Percentiles rank a stretch among this genome's conserved stretches.
These are phyloP conservation scores for Pomacea maculata DNA, from an alignment of 1,140 invertebrate genomes.

Conservation along the genomic window DNA sequence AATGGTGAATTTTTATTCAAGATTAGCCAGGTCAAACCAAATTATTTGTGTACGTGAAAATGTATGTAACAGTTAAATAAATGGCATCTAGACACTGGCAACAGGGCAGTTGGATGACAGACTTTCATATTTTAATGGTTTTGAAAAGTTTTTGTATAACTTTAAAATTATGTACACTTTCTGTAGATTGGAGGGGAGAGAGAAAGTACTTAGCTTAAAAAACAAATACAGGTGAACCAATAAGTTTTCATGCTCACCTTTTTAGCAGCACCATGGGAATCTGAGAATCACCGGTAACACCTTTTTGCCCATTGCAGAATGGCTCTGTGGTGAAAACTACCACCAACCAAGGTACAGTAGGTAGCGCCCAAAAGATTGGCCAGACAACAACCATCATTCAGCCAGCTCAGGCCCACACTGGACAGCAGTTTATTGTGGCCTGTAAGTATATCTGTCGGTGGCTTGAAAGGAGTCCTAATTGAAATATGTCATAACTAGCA, in stretches of 20 bases:
- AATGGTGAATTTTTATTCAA: too few species aligned
- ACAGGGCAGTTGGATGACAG: too few species aligned
- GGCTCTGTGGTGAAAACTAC: slow-evolving; percentile 33
- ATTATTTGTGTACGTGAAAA: too few species aligned
- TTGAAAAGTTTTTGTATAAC: background rate
- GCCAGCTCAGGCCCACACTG: slow-evolving; percentile 53
- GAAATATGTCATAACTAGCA: too few species aligned
- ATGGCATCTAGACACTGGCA: too few species aligned
- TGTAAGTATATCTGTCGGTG: slow-evolving; percentile 43
- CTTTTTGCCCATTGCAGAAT: slow-evolving; percentile 22
- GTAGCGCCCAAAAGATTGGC: slow-evolving; percentile 37
- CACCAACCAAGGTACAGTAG: slow-evolving; percentile 20
- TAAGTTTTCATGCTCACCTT: too few species aligned
- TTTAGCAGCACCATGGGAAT: too few species aligned
- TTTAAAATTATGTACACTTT: too few species aligned
- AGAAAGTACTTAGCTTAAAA: background rate
- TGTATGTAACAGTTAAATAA: too few species aligned
- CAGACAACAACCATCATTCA: slow-evolving; percentile 61
- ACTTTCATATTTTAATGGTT: background rate
- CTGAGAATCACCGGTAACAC: background rate
- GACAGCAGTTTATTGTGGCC: slow-evolving; percentile 64
- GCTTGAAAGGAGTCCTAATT: too few species aligned
- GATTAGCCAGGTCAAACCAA: too few species aligned
- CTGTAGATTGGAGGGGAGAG: background rate
- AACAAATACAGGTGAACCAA: too few species aligned